Evolutionary conservation across 2,888 invertebrate genomes (phyloP), one percentile per base, ranked within the genome.

Genomic region (Griposia aprilina): DNA sequence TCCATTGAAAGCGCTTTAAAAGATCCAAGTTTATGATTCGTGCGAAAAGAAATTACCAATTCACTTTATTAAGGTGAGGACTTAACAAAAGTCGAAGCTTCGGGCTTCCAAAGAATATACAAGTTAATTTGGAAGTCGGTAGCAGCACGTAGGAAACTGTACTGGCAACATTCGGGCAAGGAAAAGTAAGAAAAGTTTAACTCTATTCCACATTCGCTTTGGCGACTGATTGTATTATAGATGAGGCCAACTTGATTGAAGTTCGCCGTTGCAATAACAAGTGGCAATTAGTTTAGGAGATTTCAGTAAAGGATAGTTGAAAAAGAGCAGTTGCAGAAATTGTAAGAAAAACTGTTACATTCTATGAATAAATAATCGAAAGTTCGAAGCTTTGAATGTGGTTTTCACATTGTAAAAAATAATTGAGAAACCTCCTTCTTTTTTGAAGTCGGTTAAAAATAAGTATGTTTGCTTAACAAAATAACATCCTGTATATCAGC

Each of bases 41-140:
- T 55, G 41, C 66, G 26, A 83, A 81, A 85, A 83, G 78, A 83
- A 84, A 80, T 84, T 76, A 80, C 74, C 67, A 83, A 86, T 86
- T 86, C 83, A 72, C 79, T 60, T 76, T 86, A 86, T 84, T 83
- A 76, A 76, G 63, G 86, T 76, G 15, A 59, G 59, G 76, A 59
- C 59, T 82, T 74, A 76, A 57, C 41, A 55, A 72, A 83, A 82
- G 50, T 75, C 36, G 69, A 41, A 78, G 68, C 48, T 71, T 57
- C n/a, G n/a, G 17, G 23, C 74, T 63, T 70, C 20, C 62, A 17
- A 76, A 84, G 87, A 86, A 87, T 87, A 87, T 65, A 87, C 85
- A 86, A 86, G 84, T 86, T 84, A 87, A 86, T 87, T 86, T 87
- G 62, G 78, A 81, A 86, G 74, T 87, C 45, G 73, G 81, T 23